phyloP scores from a whole-genome alignment of 2,888 invertebrate species.

The Flexamia atlantica region DNA sequence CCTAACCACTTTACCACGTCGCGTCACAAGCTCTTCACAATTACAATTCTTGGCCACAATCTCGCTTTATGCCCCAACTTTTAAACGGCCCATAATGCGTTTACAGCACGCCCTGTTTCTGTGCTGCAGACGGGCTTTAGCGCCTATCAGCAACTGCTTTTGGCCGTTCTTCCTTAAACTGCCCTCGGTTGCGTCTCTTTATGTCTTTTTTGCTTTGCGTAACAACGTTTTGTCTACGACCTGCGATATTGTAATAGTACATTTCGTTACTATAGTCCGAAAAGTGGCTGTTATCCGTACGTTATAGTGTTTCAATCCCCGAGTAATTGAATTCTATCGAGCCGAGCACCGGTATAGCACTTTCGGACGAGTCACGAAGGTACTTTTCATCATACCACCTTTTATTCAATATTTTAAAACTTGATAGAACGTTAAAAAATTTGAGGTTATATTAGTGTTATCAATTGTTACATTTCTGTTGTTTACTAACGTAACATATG shows the following conservation, averaged over 20 bases:
- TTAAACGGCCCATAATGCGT: conserved; percentile 48
- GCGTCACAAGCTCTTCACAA: conserved; percentile 36
- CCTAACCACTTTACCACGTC: conserved; percentile 1
- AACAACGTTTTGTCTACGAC: background rate
- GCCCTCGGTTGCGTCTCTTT: background rate
- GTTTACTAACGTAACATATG: no score
- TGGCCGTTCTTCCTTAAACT: background rate
- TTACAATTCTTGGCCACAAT: conserved; percentile 50
- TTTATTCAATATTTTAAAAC: no score
- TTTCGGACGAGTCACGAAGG: no score
- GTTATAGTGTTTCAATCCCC: no score
- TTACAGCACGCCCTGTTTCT: conserved; percentile 18
- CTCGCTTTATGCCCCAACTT: conserved; percentile 41
- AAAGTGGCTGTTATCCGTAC: no score
- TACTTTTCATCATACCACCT: no score
- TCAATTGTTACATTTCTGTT: no score
- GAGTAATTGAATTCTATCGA: no score
- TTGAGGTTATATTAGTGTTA: no score
- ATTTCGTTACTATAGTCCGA: no score
- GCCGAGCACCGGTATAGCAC: no score
- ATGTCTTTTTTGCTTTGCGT: background rate
- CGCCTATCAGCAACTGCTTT: conserved; percentile 22
- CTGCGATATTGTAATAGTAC: background rate
- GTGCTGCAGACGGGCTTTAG: background rate
- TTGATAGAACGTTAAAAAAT: no score